Evolutionary conservation across 2,113 vertebrate genomes (phyloP), one percentile per base, ranked within the genome.

Genomic region (Chrysemys picta): DNA sequence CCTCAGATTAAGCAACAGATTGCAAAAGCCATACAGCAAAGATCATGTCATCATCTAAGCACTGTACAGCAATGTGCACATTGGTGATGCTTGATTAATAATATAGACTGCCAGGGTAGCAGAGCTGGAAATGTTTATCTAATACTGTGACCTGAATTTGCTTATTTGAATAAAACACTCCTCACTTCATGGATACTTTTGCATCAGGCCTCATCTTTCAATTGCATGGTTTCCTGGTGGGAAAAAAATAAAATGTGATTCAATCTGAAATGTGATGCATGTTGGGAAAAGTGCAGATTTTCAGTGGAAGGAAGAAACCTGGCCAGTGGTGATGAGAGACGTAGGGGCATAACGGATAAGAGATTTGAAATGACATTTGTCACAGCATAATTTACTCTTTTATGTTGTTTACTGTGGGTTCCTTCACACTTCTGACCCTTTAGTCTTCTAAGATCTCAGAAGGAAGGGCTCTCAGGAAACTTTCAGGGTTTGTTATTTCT

Each of bases 121-220:
- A 89, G 85, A 90, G 90, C 75, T 96, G 57, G 75, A 96, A 97
- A 91, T 85, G 87, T 54, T 92, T 91, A 95, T 88, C 89, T 91
- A 76, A 65, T 94, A 82, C 76, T 57, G 47, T 83, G 75, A 96
- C 96, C 57, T 89, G 85, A 96, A 95, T 81, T 81, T 93, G 89
- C 79, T 95, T 91, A 76, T 87, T 92, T 95, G 91, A 95, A 83
- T 91, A 90, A 95, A 95, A 47, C 89, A 87, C 89, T 95, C 95
- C 94, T 93, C 96, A 81, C 92, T 76, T 93, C 80, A 42, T 27
- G 75, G 83, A 89, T 59, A 94, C 53, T 35, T 85, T 91, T 75
- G 54, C 82, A 85, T 91, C 80, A 94, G 90, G 57, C 65, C 24
- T 93, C 21, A 42, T 85, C 75, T 91, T 95, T 82, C 88, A 80